Base-by-base conservation (phyloP, 2,113 vertebrate species). In the Meleagris gallopavo region DNA sequence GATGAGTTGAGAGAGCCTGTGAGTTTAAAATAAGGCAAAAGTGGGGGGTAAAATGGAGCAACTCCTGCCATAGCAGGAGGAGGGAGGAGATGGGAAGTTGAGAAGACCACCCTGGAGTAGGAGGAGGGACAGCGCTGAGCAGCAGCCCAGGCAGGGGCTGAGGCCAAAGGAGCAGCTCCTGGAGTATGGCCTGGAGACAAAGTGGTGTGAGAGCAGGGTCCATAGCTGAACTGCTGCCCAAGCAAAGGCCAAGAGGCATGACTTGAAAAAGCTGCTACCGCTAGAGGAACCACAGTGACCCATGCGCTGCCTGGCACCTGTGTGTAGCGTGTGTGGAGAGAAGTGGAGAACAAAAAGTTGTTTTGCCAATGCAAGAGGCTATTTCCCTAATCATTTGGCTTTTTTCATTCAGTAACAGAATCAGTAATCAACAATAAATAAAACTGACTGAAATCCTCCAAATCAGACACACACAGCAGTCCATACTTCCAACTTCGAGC, bases 351-450 rank as follows among this genome's bases (percentile, higher is more conserved):
- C 20, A 74, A 72, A 55, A 66, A 40, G 7, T 32, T 7, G 15
- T 58, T 90, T 83, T 48, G n/a, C 11, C 72, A 38, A 83, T 11
- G 13, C 29, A 57, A 86, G 18, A 12, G 32, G 3, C 58, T 14
- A 32, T 75, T 82, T 6, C 43, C 13, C 4, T 19, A 32, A 38
- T 16, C 2, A 2, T 72, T 43, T 9, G 1, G 0, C 8, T 3
- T 32, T 52, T n/a, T 48, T 11, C 11, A 92, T 89, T 64, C 40
- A 78, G 32, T 58, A 88, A 0, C 3, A 72, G 52, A 67, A 91
- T 45, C 13, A 27, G 17, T 41, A 82, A 38, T 32, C 34, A 24
- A 34, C 0, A 7, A 45, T 13, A 78, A 78, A 60, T 29, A 2
- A 60, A 72, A 72, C 2, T 34, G 11, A 73, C 20, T 80, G 19